Evolutionary conservation across 1,140 invertebrate species (phyloP), one percentile per base, ranked within the genome.

Genomic region (Homalodisca vitripennis): DNA sequence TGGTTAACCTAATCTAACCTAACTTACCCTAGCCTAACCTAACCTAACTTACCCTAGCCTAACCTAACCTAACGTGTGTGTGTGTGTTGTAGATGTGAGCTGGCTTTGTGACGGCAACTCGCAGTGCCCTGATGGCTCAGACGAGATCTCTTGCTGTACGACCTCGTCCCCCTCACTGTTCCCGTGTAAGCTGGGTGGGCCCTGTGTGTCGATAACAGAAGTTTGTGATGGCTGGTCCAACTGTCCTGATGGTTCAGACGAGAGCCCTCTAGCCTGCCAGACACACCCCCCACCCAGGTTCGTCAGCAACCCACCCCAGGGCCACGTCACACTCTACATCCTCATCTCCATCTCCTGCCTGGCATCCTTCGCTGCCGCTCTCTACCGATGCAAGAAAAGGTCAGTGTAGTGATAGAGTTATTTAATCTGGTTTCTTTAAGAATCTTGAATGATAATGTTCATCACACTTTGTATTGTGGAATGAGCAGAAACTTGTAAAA

Each of bases 41-140:
- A n/a, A n/a, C n/a, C n/a, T n/a, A n/a, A n/a, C n/a, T n/a, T n/a
- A n/a, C n/a, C n/a, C n/a, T n/a, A n/a, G n/a, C n/a, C n/a, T n/a
- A n/a, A n/a, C n/a, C n/a, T n/a, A n/a, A n/a, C n/a, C n/a, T n/a
- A n/a, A n/a, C n/a, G n/a, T n/a, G n/a, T n/a, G n/a, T n/a, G n/a
- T n/a, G n/a, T n/a, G n/a, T n/a, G n/a, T n/a, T n/a, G n/a, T 48
- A 74, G 73, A 74, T 51, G 66, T 69, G 67, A 69, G 63, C 48
- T 69, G 48, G 34, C 81, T 92, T 0, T 94, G 92, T 76, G 86
- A 94, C 76, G 85, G 85, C 3, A 76, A 80, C 0, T 73, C 79
- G 12, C 89, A 95, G 70, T 96, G 94, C 82, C 85, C 86, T 0
- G 91, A 94, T 80, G 84, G 84, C 29, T 88, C 87, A 31, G 95